Percentiles rank a stretch among this genome's conserved stretches.
Conservation (phyloP, 2,888 invertebrate genomes). For the Volucella inflata region DNA sequence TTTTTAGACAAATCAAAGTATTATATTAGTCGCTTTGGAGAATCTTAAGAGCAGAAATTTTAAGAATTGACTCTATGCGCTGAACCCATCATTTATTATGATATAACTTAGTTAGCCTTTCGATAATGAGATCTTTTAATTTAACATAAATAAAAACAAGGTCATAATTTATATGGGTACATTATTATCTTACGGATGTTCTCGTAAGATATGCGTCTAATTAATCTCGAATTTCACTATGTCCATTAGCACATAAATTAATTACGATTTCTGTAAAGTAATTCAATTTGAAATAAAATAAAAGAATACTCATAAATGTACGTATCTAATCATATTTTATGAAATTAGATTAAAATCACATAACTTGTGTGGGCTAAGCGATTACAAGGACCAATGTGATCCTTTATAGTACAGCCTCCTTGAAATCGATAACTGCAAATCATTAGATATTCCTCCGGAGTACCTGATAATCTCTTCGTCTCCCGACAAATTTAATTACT, state of each 20-base stretch:
- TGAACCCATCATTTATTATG: too few species aligned
- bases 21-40: too few species aligned
- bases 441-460: constrained; percentile 19
- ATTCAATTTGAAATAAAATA: constrained; percentile 7
- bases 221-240: constrained; percentile 22
- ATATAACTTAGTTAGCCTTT: too few species aligned
- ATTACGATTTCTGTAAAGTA: not conserved
- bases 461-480: not conserved
- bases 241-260: constrained; percentile 27
- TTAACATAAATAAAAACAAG: too few species aligned
- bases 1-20: too few species aligned
- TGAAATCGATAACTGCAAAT: constrained; percentile 35
- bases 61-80: too few species aligned
- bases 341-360: constrained; percentile 64
- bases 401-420: constrained; percentile 24
- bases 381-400: constrained; percentile 42
- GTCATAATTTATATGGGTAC: too few species aligned
- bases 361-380: constrained; percentile 42
- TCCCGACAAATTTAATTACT: constrained; percentile 65
- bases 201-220: too few species aligned
- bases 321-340: constrained; percentile 29
- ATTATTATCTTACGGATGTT: too few species aligned
- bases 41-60: too few species aligned
- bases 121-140: too few species aligned
- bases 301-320: not conserved